Percentiles rank a stretch among this genome's conserved stretches.
phyloP scores from a whole-genome alignment of 2,888 invertebrate genomes.

The Spodoptera littoralis region DNA sequence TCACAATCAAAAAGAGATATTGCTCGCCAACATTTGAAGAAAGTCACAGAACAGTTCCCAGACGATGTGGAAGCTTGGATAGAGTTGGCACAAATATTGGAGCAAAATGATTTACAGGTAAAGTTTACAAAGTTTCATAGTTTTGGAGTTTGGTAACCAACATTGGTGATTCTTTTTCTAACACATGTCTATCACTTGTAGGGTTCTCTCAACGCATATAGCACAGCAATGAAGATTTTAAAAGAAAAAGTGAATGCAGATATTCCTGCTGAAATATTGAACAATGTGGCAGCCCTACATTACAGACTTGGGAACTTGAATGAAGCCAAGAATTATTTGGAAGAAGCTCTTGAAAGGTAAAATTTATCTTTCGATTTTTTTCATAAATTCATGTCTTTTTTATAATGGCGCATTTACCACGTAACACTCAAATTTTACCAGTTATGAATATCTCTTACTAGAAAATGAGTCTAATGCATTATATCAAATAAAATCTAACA shows the following conservation, averaged over 20 bases:
- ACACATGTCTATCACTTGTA: conserved; percentile 64
- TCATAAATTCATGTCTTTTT: no score
- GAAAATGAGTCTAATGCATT: no score
- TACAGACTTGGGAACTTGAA: conserved; percentile 95
- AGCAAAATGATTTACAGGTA: conserved; percentile 96
- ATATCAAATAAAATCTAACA: no score
- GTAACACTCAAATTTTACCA: no score
- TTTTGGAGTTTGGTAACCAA: neutral
- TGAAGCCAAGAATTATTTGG: conserved; percentile 95
- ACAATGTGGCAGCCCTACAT: conserved; percentile 98
- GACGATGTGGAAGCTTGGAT: conserved; percentile 99
- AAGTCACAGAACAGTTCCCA: conserved; percentile 98
- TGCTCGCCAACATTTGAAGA: conserved; percentile 97
- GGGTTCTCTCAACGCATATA: conserved; percentile 97
- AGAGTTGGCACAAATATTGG: conserved; percentile 98
- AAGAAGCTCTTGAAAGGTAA: conserved; percentile 93
- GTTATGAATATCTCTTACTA: no score
- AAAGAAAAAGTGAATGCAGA: conserved; percentile 97
- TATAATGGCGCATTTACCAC: no score
- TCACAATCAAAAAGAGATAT: conserved; percentile 97
- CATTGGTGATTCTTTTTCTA: neutral
- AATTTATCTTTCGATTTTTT: conserved; percentile 60
- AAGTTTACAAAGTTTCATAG: rapidly evolving
- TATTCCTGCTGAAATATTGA: conserved; percentile 98
- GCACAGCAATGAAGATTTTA: conserved; percentile 96